phyloP scores from a whole-genome alignment of 1,140 invertebrate genomes.

The Calephelis virginiensis region DNA sequence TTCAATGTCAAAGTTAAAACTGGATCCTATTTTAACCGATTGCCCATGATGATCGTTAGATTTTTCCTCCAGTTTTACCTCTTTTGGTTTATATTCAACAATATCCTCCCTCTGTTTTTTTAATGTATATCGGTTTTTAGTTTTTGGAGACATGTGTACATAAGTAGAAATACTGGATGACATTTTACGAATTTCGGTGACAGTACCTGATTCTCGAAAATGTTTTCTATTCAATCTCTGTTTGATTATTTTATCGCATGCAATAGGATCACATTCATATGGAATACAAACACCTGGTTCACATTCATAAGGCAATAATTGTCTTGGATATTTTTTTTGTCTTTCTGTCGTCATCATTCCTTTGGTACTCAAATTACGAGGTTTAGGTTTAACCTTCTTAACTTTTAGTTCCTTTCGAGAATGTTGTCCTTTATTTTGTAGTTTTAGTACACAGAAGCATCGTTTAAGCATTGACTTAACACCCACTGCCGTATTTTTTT shows the following conservation, averaged over 20 bases:
- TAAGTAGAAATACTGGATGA: background rate
- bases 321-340: conserved; percentile 1
- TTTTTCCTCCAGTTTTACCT: background rate
- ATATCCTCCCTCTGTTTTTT: background rate
- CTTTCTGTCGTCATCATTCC: background rate
- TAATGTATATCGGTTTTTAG: conserved; percentile 15
- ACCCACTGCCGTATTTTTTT: background rate
- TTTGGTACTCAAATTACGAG: background rate
- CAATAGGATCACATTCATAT: conserved; percentile 28
- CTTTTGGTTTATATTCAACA: background rate
- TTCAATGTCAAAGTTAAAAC: background rate
- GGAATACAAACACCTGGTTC: conserved; percentile 33
- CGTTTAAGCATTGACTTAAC: conserved; percentile 21
- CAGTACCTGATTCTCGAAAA: conserved; percentile 18
- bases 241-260: conserved; percentile 28
- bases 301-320: conserved; percentile 30
- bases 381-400: background rate
- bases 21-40: conserved; percentile 27
- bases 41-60: conserved; percentile 18
- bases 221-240: conserved; percentile 10
- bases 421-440: conserved; percentile 3
- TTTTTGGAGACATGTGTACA: conserved; percentile 23
- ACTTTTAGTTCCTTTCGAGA: background rate
- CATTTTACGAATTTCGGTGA: conserved; percentile 17
- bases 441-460: conserved; percentile 27